Base-by-base conservation (phyloP, 2,113 vertebrate species). In the Epinephelus lanceolatus region DNA sequence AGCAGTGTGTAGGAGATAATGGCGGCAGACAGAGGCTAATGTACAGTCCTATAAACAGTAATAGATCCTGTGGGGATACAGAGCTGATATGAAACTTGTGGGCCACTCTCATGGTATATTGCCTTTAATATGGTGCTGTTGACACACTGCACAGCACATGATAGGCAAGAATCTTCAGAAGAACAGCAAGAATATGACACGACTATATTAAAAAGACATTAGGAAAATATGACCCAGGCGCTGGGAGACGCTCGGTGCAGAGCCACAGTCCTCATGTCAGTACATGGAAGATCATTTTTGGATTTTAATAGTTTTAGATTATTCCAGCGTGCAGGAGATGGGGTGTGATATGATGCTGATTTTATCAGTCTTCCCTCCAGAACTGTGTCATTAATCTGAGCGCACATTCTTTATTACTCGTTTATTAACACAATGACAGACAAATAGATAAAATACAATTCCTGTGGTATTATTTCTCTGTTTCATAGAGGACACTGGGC, bases 41-140 rank as follows among this genome's bases (percentile, higher is more conserved):
- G 91, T 92, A 90, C 86, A 89, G 86, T 56, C 76, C 71, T 78
- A 91, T 92, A 91, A 93, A 91, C 87, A 12, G 13, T 88, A 87
- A 93, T 93, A 86, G 80, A 83, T 88, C 93, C 88, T 59, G 57
- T 45, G 92, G 90, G 94, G 79, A 83, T 83, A 62, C 25, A 71
- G 73, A 53, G 78, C 81, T 81, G 57, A 94, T 89, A 90, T 88
- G 86, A 93, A 89, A 91, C 84, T 77, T 71, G 77, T 68, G 51
- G 74, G 63, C 76, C 80, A 27, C 85, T 89, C 80, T 79, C 72
- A 59, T 91, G 86, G 66, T 88, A 87, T 92, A 91, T 89, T 91
- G 84, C 88, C 84, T 92, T 90, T 93, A 90, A 90, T 93, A 89
- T 92, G 76, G 49, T 59, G 12, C 62, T 84, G 86, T 83, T 90